Evolutionary conservation across 92 coral and sea anemone genomes (phyloP), one percentile per base, ranked within the genome.

Genomic region (Palythoa heliodiscus): DNA sequence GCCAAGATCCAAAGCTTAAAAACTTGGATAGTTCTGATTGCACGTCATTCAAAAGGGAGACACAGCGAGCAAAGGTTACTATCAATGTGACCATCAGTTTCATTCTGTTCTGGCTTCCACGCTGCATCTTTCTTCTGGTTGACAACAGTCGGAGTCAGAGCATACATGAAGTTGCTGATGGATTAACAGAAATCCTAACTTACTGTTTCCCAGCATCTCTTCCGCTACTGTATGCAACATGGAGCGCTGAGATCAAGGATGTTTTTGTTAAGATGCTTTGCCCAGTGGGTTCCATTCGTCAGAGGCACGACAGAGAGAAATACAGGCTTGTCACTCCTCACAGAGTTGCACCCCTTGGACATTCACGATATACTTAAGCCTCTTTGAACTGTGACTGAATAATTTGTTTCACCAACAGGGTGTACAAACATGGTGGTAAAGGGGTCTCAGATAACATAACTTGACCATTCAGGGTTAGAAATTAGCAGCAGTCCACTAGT

Each of bases 201-300:
- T 94, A 94, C 80, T 94, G 98, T 70, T 94, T 90, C 61, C 93
- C 96, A 0, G 93, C 98, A 0, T 92, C 98, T 0, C 88, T 94
- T 20, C 93, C 98, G 5, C 35, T 94, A 52, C 81, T 94, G 47
- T 90, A 90, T 82, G 91, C 91, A 11, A 90, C 91, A 67, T 94
- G 88, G 86, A 90, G 95, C 77, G 88, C 83, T 5, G 98, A 92
- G 40, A 92, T 90, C 89, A 94, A 85, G 89, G 85, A 92, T 77
- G 93, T 74, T 48, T 87, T 94, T 87, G 83, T 83, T 47, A 79
- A 86, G 66, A 90, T 94, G 87, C 61, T 94, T 10, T 94, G 98
- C 24, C 98, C 95, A 22, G 77, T 86, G 48, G 87, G 86, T 35
- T 82, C 90, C 76, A 84, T 92, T 69, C 92, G 91, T 73, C 86